These are phyloP conservation scores for Actinostola sp. DNA, from an alignment of 92 coral and sea anemone species.

Conservation along the genomic window DNA sequence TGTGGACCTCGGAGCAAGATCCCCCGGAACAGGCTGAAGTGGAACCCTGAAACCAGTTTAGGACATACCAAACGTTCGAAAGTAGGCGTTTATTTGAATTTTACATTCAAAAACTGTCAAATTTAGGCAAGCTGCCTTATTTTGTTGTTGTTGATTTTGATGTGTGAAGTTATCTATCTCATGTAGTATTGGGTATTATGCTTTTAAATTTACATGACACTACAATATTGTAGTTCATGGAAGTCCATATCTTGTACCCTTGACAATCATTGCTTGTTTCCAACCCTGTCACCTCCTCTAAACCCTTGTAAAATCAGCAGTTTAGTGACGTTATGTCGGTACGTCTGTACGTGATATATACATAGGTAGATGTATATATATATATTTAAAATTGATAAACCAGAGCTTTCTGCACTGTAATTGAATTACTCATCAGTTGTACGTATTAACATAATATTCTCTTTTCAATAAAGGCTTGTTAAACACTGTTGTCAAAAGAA, in stretches of 20 bases:
- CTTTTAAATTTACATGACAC: no score
- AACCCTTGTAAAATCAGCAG: constrained; percentile 12
- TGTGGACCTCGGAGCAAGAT: constrained; percentile 56
- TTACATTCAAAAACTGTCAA: constrained; percentile 15
- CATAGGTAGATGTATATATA: constrained; percentile 24
- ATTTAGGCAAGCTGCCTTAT: constrained; percentile 8
- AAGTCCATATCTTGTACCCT: not conserved
- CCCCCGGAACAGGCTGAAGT: constrained; percentile 15
- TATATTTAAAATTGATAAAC: constrained; percentile 30
- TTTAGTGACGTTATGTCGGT: not conserved
- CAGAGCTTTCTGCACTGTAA: constrained; percentile 29
- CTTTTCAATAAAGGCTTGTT: constrained; percentile 46
- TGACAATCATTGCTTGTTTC: constrained; percentile 1
- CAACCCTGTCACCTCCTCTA: not conserved
- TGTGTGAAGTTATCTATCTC: constrained; percentile 18
- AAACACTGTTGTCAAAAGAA: constrained; percentile 38
- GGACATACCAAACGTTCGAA: constrained; percentile 16
- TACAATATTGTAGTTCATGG: not conserved
- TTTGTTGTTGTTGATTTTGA: constrained; percentile 19
- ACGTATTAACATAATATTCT: constrained; percentile 16
- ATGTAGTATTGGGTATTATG: no score
- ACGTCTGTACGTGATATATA: constrained; percentile 12
- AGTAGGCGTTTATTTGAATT: constrained; percentile 42
- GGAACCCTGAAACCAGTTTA: constrained; percentile 11
- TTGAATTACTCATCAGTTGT: constrained; percentile 32